phyloP scores from a whole-genome alignment of 2,888 invertebrate genomes.

The Abscondita cerata region DNA sequence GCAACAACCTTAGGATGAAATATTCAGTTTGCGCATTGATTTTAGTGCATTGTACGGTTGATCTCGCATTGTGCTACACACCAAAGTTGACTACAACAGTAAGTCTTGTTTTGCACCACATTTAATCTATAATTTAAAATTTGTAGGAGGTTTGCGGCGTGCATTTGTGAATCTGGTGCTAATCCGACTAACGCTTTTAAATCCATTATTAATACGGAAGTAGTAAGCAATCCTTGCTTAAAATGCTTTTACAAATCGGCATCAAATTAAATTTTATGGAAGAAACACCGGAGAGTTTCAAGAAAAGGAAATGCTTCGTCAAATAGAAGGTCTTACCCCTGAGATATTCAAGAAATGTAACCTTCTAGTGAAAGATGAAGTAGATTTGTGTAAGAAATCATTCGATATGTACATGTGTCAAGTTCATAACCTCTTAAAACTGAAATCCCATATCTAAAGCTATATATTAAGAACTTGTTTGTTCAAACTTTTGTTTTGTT shows the following conservation, averaged over 20 bases:
- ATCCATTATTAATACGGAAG: neutral
- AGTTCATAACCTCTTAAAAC: neutral
- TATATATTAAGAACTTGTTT: no score
- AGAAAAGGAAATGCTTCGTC: neutral
- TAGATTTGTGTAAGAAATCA: neutral
- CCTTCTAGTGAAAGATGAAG: neutral
- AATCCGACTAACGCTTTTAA: neutral
- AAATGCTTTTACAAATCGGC: neutral
- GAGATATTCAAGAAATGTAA: neutral
- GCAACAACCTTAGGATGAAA: no score
- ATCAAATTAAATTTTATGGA: neutral
- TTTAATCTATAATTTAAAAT: no score
- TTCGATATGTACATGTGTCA: neutral
- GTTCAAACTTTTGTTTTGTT: no score
- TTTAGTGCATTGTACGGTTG: no score
- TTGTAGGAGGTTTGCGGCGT: neutral
- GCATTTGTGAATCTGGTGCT: neutral
- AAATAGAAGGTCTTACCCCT: neutral
- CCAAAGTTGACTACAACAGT: no score
- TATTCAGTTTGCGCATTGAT: no score
- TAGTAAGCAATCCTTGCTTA: neutral
- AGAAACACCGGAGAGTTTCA: neutral
- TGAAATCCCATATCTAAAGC: no score
- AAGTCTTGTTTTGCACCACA: no score
- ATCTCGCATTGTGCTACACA: no score